These are phyloP conservation scores for Sinocyclocheilus anophthalmus DNA, from an alignment of 2,113 vertebrate genomes.

Conservation along the genomic window DNA sequence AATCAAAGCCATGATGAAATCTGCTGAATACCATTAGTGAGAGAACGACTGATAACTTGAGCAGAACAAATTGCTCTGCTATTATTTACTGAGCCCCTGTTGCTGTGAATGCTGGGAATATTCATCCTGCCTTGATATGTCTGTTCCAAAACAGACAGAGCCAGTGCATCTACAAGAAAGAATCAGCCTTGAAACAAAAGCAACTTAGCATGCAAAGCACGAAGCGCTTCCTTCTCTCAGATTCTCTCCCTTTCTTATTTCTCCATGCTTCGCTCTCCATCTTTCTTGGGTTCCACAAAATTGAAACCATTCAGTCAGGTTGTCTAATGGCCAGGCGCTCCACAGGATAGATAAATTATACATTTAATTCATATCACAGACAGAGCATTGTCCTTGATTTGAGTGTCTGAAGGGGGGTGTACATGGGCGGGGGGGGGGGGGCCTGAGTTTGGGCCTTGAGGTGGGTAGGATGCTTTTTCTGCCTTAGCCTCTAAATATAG, in stretches of 20 bases:
- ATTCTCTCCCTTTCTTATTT: not conserved
- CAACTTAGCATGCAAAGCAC: constrained; percentile 75
- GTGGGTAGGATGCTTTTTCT: constrained; percentile 47
- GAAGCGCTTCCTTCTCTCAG: constrained; percentile 58
- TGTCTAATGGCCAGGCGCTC: constrained; percentile 42
- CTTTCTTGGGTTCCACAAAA: not conserved
- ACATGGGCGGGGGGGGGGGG: not conserved
- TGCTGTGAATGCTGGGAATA: constrained; percentile 32
- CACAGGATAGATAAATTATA: constrained; percentile 62
- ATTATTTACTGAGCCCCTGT: not conserved
- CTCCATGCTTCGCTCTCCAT: not conserved
- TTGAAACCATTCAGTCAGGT: constrained; percentile 29
- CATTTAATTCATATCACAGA: constrained; percentile 47
- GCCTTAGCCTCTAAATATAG: constrained; percentile 77
- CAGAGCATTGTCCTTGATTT: not conserved
- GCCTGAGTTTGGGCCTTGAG: constrained; percentile 38
- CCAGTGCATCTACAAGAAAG: constrained; percentile 55
- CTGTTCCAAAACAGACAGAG: constrained; percentile 15
- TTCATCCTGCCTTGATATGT: constrained; percentile 17
- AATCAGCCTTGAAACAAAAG: constrained; percentile 61
- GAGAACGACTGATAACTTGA: not conserved
- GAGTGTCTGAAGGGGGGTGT: not conserved
- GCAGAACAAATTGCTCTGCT: constrained; percentile 17
- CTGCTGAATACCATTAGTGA: constrained; percentile 9
- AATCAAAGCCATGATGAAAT: not conserved